Evolutionary conservation across 2,888 invertebrate genomes (phyloP), one percentile per base, ranked within the genome.

Genomic region (Hetaerina titia): DNA sequence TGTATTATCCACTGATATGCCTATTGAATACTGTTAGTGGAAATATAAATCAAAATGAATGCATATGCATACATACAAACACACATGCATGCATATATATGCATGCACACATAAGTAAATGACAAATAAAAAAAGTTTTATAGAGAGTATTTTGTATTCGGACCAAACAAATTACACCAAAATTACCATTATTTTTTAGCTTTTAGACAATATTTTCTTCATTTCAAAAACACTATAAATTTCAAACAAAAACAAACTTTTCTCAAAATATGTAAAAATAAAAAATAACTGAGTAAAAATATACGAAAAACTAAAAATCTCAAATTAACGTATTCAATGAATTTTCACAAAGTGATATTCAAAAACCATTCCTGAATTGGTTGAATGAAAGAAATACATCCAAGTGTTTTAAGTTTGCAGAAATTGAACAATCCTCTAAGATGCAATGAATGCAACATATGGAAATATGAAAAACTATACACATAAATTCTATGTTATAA

Each of bases 401-500:
- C 11, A 19, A 81, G 25, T 9, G 7, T 31, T 31, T 81, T 7
- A 13, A 81, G 81, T 11, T 31, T 22, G 22, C 69, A 69, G 22
- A 81, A 31, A 31, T 11, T n/a, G n/a, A n/a, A n/a, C 31, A 25
- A 31, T 81, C 11, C 81, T n/a, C 25, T 31, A 31, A 8, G 9
- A 81, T 7, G 13, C 15, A 81, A 25, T 81, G 9, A 25, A 74
- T 31, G 4, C 11, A 31, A 81, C 31, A 74, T 17, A 64, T 74
- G 45, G 45, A 56, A 92, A 45, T 74, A 56, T 56, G 74, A n/a
- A 92, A 74, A 69, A 25, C 69, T 64, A 92, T 92, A 74, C 69
- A 64, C n/a, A 92, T 92, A 92, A n/a, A 69, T 92, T 69, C 56
- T 92, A 22, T 74, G 56, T 15, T 31, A 64, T 69, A 4, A 92